Evolutionary conservation across 2,888 invertebrate species (phyloP), one percentile per base, ranked within the genome.

Genomic region (Mythimna pallens): DNA sequence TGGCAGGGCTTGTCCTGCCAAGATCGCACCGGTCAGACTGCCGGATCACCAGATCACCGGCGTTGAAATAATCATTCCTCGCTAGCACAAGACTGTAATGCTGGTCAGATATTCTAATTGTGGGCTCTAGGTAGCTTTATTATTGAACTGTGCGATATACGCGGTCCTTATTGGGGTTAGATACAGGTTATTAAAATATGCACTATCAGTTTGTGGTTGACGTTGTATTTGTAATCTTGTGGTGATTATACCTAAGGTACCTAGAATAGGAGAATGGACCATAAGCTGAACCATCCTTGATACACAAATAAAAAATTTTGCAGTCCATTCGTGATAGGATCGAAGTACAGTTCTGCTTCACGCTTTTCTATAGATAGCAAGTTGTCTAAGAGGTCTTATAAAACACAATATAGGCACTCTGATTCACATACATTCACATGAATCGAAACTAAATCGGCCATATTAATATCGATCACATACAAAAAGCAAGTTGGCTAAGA

Each of bases 11-110:
- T 10, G 17, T 3, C 55, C 34, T 22, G 43, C 57, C 22, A 20
- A 36, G 34, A n/a, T 5, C 34, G 34, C 34, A 34, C 34, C 58
- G 34, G 34, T 8, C 30, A 30, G 3, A 57, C 30, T 8, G 34
- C 58, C 34, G 30, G 52, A 20, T n/a, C 8, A 7, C 8, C 20
- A 52, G n/a, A 20, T 20, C 25, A 8, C 36, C n/a, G 36, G n/a
- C 17, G 61, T 73, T 70, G 63, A 63, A 82, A 73, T 73, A 71
- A 70, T 71, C 47, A 66, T 79, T 43, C 43, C n/a, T 25, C 10
- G 7, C 1, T 7, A 36, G 3, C 22, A 22, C 22, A 57, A 30
- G 9, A 14, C 50, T n/a, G n/a, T 62, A 14, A 34, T n/a, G 12
- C 62, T 22, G 9, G 34, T 69, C 40, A 63, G 30, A 34, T 68